phyloP scores from a whole-genome alignment of 2,797 vertebrate species.

The Rhynchonycteris naso region DNA sequence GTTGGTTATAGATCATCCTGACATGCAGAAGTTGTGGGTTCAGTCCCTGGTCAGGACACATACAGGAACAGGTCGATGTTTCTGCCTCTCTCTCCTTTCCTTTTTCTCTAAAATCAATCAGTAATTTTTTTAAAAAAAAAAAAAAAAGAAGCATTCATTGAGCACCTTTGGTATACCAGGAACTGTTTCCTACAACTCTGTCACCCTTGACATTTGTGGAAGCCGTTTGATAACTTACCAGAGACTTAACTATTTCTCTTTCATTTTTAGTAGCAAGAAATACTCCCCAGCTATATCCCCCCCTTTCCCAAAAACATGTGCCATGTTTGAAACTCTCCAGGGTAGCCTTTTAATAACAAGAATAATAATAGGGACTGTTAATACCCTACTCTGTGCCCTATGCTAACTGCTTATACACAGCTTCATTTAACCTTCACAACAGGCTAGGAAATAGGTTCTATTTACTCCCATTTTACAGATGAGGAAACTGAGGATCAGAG shows the following conservation, averaged over 20 bases:
- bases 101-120: no score
- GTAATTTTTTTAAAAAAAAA: no score
- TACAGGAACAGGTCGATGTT: no score
- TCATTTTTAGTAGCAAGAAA: neutral
- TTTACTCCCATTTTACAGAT: neutral
- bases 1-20: no score
- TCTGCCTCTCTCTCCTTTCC: no score
- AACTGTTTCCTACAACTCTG: neutral
- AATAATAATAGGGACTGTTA: neutral
- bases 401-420: neutral
- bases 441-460: neutral
- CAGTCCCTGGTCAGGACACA: no score
- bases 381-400: neutral
- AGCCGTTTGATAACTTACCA: neutral
- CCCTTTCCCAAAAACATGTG: neutral
- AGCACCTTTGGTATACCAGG: neutral
- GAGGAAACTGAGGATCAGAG: constrained; percentile 2
- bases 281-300: neutral
- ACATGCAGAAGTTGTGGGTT: no score
- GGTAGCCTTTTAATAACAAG: neutral
- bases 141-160: neutral
- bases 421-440: neutral
- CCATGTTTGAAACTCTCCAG: neutral
- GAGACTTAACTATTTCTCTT: neutral
- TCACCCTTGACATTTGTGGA: neutral